Evolutionary conservation across 2,888 invertebrate species (phyloP), one percentile per base, ranked within the genome.

Genomic region (Xanthia togata): DNA sequence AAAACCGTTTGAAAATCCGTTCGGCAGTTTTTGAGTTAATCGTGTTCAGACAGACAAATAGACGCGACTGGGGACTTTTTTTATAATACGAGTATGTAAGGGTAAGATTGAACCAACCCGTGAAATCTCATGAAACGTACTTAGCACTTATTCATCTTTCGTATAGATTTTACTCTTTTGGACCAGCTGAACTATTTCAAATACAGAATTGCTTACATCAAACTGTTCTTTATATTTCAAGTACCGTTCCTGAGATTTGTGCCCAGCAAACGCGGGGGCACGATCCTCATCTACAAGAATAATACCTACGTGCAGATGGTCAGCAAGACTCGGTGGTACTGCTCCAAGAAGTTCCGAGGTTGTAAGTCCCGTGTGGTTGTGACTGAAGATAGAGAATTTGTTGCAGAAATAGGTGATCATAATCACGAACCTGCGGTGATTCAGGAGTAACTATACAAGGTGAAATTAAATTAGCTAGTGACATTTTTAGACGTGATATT

Each of bases 271-370:
- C 67, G 89, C 67, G 76, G 82, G 50, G 79, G 85, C 41, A 72
- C 53, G 8, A 59, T 87, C 55, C 60, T 88, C 12, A 60, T 80
- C 53, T 85, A 78, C 63, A 81, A 85, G 26, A 62, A 60, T 2
- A 76, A 89, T 62, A 86, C 84, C 0, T 89, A 83, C 65, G 77
- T 79, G 12, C 76, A 67, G 11, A 90, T 89, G 87, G 76, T 73
- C 23, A 84, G 82, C 35, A 87, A 81, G 65, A 85, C 82, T 0
- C 80, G 90, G 14, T 93, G 91, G 92, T 90, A 91, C 60, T 93
- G 93, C 73, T 91, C 92, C 0, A 91, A 90, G 79, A 90, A 88
- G 64, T 69, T 55, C 8, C 63, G 64, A 0, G 90, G 90, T 0
- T 93, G 92, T 69, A 89, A 87, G 65, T 90, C 90, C 1, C 79